A percentile compares a stretch with the other conserved stretches of the same genome.
These are phyloP conservation scores for Tetraneura akinire DNA, from an alignment of 1,140 invertebrate species.

Conservation along the genomic window DNA sequence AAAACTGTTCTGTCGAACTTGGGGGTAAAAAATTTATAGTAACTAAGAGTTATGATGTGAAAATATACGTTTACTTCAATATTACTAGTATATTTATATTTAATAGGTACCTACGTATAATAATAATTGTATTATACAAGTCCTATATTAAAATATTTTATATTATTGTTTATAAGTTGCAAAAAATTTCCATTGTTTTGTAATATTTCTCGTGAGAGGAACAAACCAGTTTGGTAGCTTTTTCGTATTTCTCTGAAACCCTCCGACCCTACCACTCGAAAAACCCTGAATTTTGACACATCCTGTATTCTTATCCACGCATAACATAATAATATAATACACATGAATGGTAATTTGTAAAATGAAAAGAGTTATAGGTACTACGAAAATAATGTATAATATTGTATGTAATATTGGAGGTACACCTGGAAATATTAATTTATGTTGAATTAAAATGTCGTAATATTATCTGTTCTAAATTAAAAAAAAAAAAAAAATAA, in stretches of 20 bases:
- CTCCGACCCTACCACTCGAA: conserved; percentile 2
- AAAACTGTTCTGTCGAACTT: too few relatives aligned
- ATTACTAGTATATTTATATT: too few relatives aligned
- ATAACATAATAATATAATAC: too few relatives aligned
- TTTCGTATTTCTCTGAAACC: conserved; percentile 7
- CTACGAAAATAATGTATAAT: background rate
- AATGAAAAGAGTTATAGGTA: conserved; percentile 13
- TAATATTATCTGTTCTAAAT: conserved; percentile 8
- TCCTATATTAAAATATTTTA: background rate
- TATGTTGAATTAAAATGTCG: background rate
- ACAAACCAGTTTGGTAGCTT: conserved; percentile 10
- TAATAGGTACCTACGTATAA: too few relatives aligned
- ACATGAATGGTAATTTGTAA: conserved; percentile 3
- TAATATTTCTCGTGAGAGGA: background rate
- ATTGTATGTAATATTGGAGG: too few relatives aligned
- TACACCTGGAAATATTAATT: background rate
- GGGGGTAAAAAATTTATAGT: too few relatives aligned
- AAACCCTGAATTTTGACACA: conserved; percentile 17
- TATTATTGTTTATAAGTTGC: background rate
- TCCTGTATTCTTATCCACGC: background rate
- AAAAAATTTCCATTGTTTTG: conserved; percentile 12
- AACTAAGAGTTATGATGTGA: too few relatives aligned
- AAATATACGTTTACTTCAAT: too few relatives aligned
- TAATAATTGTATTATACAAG: background rate
- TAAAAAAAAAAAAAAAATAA: background rate